Evolutionary conservation across 2,113 vertebrate genomes (phyloP).

Genomic region (Protobothrops mucrosquamatus): DNA sequence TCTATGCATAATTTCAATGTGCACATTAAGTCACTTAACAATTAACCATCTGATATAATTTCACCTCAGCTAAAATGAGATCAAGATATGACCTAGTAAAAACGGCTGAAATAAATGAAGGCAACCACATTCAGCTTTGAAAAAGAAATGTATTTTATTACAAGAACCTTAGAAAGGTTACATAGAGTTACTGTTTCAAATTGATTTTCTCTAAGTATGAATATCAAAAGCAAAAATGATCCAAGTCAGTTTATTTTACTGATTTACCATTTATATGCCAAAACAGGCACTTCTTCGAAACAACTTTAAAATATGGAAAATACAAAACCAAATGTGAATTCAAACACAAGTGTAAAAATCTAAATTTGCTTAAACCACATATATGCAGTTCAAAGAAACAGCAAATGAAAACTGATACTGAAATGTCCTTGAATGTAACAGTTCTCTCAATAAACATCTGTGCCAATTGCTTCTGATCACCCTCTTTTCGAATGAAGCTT

Average conservation of each 20-base stretch:
- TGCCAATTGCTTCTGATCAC: neutral
- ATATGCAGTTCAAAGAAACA: neutral
- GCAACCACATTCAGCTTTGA: neutral
- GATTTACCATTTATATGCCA: neutral
- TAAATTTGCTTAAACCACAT: neutral
- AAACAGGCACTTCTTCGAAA: neutral
- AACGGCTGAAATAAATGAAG: neutral
- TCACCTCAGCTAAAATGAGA: slow-evolving; percentile 28
- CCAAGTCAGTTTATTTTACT: neutral
- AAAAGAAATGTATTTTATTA: neutral
- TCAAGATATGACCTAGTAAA: neutral
- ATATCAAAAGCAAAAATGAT: neutral
- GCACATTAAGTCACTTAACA: slow-evolving; percentile 23
- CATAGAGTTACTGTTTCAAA: neutral
- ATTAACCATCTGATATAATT: slow-evolving; percentile 27
- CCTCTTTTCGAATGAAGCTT: neutral
- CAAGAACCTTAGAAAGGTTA: neutral
- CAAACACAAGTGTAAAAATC: neutral
- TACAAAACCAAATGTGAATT: slow-evolving; percentile 25
- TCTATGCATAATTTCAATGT: slow-evolving; percentile 4
- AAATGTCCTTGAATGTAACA: neutral
- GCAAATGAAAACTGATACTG: neutral
- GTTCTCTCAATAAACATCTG: neutral
- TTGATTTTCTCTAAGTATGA: neutral
- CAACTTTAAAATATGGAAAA: neutral